Evolutionary conservation across 2,113 vertebrate species (phyloP).

Genomic region (Prolemur simus): DNA sequence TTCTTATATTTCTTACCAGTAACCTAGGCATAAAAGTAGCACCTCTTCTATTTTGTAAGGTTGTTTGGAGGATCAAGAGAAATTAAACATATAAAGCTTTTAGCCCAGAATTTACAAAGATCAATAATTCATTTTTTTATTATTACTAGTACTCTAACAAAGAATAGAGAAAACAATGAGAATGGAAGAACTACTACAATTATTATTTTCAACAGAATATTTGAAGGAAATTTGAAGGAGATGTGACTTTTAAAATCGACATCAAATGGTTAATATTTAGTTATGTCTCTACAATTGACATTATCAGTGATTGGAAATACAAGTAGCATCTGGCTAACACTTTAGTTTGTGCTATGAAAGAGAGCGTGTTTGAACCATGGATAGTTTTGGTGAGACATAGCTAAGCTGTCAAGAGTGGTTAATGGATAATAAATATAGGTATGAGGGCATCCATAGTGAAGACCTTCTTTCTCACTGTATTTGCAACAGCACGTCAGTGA

Average conservation of each 20-base stretch:
- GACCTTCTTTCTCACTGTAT: not conserved
- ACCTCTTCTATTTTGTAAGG: not conserved
- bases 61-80: not conserved
- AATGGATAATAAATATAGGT: not conserved
- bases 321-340: not conserved
- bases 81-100: not conserved
- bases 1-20: not conserved
- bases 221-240: not conserved
- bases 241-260: not conserved
- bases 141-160: not conserved
- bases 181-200: not conserved
- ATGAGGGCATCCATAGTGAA: not conserved
- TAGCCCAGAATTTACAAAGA: not conserved
- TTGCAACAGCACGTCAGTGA: not conserved
- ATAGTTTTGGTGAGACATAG: not conserved
- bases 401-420: not conserved
- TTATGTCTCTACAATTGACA: not conserved
- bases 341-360: not conserved
- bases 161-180: not conserved
- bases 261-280: not conserved
- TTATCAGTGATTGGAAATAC: not conserved
- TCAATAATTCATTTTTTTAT: not conserved
- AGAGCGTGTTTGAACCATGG: not conserved
- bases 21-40: not conserved
- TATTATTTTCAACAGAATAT: slow-evolving; percentile 21